These are phyloP conservation scores for Acronicta alni DNA, from an alignment of 2,888 invertebrate genomes.

Conservation along the genomic window DNA sequence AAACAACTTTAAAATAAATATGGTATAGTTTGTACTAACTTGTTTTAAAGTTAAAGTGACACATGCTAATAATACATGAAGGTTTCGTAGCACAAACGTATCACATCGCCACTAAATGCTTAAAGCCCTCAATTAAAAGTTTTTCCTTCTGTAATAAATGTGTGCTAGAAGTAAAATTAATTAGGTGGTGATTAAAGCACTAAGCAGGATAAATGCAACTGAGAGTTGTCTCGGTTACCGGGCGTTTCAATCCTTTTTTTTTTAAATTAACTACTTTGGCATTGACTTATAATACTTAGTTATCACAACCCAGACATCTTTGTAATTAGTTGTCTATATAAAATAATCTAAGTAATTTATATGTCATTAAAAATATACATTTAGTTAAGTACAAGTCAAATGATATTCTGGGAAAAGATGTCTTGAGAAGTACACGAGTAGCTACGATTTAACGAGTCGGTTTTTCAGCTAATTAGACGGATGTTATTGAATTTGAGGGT, in stretches of 20 bases:
- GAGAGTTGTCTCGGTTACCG: conserved; percentile 27
- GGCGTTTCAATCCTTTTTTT: conserved; percentile 25
- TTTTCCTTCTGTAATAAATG: conserved; percentile 22
- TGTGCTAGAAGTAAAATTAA: conserved; percentile 32
- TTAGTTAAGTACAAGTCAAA: background rate
- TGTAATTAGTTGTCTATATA: conserved; percentile 22
- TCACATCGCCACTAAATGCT: background rate
- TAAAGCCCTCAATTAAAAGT: conserved; percentile 1
- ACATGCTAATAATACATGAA: background rate
- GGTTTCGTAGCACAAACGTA: background rate
- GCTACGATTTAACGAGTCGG: background rate
- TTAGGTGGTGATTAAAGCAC: conserved; percentile 27
- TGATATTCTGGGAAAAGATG: background rate
- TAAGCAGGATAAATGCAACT: conserved; percentile 38
- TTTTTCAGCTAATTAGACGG: background rate
- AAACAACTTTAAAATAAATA: no score
- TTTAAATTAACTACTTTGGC: conserved; percentile 28
- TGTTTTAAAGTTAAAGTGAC: background rate
- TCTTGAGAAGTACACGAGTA: background rate
- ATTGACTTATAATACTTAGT: conserved; percentile 35
- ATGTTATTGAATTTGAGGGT: conserved; percentile 1
- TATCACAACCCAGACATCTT: conserved; percentile 37
- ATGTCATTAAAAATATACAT: background rate
- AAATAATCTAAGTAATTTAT: conserved; percentile 3
- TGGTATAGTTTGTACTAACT: no score